Conservation (phyloP, 1,140 invertebrate genomes). For the Anastatus disparis region DNA sequence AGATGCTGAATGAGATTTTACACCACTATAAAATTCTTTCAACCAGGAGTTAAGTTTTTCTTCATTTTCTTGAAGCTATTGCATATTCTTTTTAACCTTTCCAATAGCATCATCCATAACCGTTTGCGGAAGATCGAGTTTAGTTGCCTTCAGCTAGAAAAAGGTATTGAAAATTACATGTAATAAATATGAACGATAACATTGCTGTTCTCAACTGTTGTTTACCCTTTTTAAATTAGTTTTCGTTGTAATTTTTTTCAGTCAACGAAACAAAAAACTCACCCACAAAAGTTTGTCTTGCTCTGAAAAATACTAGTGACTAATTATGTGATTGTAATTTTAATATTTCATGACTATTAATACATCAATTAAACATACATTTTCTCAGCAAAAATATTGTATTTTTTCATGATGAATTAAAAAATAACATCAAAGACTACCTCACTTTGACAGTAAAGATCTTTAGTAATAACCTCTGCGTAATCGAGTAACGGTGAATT, state of each 20-base stretch:
- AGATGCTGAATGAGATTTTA: too few species aligned
- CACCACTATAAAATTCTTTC: too few species aligned
- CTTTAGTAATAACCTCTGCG: constrained; percentile 34
- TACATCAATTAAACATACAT: constrained; percentile 4
- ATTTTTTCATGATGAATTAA: constrained; percentile 29
- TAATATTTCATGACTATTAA: not conserved
- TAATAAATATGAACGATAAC: too few species aligned
- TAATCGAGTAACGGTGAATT: constrained; percentile 53
- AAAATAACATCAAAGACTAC: constrained; percentile 64
- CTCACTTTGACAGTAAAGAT: constrained; percentile 52
- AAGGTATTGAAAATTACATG: too few species aligned
- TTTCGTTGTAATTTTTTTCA: constrained; percentile 2
- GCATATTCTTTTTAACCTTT: too few species aligned
- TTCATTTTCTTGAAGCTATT: too few species aligned
- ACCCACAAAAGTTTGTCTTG: not conserved
- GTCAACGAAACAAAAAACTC: constrained; percentile 23
- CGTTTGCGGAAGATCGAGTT: too few species aligned
- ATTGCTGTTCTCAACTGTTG: too few species aligned
- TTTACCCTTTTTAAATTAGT: constrained; percentile 34
- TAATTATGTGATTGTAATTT: too few species aligned
- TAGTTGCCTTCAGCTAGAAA: too few species aligned
- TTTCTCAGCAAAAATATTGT: not conserved
- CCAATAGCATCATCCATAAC: too few species aligned
- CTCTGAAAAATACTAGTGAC: constrained; percentile 12
- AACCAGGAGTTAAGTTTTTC: too few species aligned